These are phyloP conservation scores for Pangasius djambal DNA, from an alignment of 2,797 vertebrate genomes.

Conservation along the genomic window DNA sequence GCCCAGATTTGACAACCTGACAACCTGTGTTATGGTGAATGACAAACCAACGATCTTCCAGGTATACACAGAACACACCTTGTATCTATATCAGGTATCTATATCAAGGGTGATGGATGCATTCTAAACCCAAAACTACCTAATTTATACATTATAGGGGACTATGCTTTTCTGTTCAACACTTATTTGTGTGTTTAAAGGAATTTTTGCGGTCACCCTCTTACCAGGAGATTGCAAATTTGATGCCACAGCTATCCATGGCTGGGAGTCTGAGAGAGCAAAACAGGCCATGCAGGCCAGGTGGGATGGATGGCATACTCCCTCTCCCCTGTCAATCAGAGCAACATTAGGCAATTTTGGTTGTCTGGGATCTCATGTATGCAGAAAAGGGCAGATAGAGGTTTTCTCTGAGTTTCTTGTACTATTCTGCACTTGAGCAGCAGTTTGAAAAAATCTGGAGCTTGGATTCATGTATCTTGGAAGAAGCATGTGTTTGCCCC, in stretches of 20 bases:
- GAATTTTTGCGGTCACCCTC: background rate
- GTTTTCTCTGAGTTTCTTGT: background rate
- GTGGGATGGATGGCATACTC: no score
- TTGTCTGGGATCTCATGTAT: no score
- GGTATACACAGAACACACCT: background rate
- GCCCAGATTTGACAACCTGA: background rate
- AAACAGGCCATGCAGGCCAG: background rate
- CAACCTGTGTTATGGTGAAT: background rate
- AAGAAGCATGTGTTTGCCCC: background rate
- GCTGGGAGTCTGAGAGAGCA: no score
- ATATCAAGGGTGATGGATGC: background rate
- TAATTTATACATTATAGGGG: background rate
- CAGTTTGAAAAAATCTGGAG: no score
- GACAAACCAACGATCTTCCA: background rate
- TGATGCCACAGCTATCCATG: no score
- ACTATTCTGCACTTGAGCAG: background rate
- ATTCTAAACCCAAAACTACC: background rate
- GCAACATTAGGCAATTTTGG: background rate
- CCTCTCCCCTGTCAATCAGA: background rate
- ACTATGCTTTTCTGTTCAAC: background rate
- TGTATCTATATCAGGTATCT: background rate
- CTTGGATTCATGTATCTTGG: background rate
- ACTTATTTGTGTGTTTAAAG: background rate
- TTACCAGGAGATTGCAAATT: background rate
- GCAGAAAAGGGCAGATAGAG: background rate